Percentiles rank a stretch among this genome's conserved stretches.
These are phyloP conservation scores for Lobophora halterata DNA, from an alignment of 2,888 invertebrate species.

Conservation along the genomic window DNA sequence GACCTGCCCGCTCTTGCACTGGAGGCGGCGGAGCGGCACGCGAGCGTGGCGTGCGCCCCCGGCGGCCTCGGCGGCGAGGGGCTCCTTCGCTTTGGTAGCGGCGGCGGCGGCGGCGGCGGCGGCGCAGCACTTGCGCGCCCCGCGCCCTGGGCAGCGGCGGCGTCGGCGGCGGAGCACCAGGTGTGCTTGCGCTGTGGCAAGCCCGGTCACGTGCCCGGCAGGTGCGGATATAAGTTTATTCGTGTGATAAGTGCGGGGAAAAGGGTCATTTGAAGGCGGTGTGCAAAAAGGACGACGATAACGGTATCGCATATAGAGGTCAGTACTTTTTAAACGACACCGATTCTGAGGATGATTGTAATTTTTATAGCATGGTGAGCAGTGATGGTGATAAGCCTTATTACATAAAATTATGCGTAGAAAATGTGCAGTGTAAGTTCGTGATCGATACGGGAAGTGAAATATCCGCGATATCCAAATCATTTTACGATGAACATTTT, in stretches of 20 bases:
- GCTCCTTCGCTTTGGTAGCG: conserved; percentile 7
- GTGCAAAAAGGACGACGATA: conserved; percentile 24
- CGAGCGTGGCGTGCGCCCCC: conserved; percentile 23
- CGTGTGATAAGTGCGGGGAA: too few species aligned
- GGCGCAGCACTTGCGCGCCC: neutral
- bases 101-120: conserved; percentile 8
- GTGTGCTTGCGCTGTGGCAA: conserved; percentile 27
- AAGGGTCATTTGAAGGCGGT: too few species aligned
- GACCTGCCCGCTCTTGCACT: conserved; percentile 32
- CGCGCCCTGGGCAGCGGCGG: conserved; percentile 9
- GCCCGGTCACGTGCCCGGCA: conserved; percentile 19
- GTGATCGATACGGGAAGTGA: conserved; percentile 31
- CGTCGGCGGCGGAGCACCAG: conserved; percentile 11
- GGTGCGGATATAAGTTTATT: conserved; percentile 23
- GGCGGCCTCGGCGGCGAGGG: conserved; percentile 7
- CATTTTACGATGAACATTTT: conserved; percentile 21
- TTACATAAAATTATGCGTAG: conserved; percentile 8
- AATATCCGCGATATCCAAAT: conserved; percentile 24
- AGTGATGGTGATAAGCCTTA: conserved; percentile 20
- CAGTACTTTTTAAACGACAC: conserved; percentile 14
- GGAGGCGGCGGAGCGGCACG: conserved; percentile 34
- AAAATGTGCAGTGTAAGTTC: conserved; percentile 22
- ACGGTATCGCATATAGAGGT: too few species aligned
- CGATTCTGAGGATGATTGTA: conserved; percentile 1
- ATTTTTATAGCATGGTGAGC: conserved; percentile 13